These are phyloP conservation scores for Nannobrachium achirus DNA, from an alignment of 2,113 vertebrate genomes.

Conservation along the genomic window DNA sequence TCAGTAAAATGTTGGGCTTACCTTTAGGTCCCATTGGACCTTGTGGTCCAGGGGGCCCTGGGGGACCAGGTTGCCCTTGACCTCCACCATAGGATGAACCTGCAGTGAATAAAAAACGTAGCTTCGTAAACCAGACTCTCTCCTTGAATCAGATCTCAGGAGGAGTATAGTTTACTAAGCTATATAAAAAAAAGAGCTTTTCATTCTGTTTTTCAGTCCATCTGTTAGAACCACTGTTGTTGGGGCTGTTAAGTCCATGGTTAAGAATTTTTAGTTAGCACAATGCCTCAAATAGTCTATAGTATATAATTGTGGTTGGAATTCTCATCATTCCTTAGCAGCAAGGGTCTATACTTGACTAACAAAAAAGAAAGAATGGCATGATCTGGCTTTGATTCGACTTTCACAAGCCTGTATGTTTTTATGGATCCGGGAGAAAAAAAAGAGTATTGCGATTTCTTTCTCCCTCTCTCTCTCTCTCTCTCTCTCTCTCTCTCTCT, in stretches of 20 bases:
- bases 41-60: constrained; percentile 78
- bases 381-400: not conserved
- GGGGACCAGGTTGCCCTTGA: constrained; percentile 79
- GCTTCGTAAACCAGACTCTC: too few relatives aligned
- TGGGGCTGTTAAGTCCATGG: not conserved
- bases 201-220: not conserved
- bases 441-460: too few relatives aligned
- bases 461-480: too few relatives aligned
- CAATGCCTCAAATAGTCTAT: too few relatives aligned
- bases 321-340: not conserved
- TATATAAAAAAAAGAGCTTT: not conserved
- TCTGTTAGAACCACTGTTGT: too few relatives aligned
- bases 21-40: constrained; percentile 86
- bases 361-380: not conserved
- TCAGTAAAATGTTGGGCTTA: constrained; percentile 28
- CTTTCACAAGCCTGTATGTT: too few relatives aligned
- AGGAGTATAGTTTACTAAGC: too few relatives aligned
- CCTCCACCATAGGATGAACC: constrained; percentile 74
- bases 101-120: constrained; percentile 42
- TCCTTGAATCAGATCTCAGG: too few relatives aligned
- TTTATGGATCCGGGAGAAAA: too few relatives aligned
- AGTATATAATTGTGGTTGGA: not conserved
- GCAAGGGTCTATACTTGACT: not conserved
- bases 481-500: too few relatives aligned
- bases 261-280: not conserved